Conservation (phyloP, 2,113 vertebrate species). For the Hemibagrus wyckioides region DNA sequence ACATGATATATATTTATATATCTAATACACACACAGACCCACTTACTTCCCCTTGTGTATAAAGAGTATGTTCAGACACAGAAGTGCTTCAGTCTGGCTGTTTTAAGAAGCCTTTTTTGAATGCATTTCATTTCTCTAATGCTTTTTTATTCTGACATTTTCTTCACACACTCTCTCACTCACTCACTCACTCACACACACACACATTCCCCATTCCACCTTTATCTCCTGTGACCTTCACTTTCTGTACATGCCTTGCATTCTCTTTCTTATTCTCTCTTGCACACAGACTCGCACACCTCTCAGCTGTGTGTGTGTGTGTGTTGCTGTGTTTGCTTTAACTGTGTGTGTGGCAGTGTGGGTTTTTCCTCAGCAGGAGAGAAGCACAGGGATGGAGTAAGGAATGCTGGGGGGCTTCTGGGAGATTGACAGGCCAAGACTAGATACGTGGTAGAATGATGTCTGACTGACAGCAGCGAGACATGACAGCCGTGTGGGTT, state of each 20-base stretch:
- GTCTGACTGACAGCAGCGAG: slow-evolving; percentile 39
- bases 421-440: slow-evolving; percentile 51
- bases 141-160: slow-evolving; percentile 8
- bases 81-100: background rate
- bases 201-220: slow-evolving; percentile 10
- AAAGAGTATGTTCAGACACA: background rate
- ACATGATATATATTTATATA: background rate
- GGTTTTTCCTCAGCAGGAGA: background rate
- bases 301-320: slow-evolving; percentile 24
- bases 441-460: slow-evolving; percentile 38
- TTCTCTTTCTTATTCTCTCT: slow-evolving; percentile 37
- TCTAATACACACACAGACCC: background rate
- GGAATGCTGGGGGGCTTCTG: slow-evolving; percentile 38
- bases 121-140: background rate
- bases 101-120: slow-evolving; percentile 34
- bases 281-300: background rate
- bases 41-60: background rate
- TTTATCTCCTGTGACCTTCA: slow-evolving; percentile 51
- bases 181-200: slow-evolving; percentile 16
- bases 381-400: slow-evolving; percentile 37
- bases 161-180: slow-evolving; percentile 17
- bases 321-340: slow-evolving; percentile 9
- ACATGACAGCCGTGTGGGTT: slow-evolving; percentile 55
- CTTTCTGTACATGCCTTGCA: slow-evolving; percentile 40
- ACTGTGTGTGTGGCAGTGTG: slow-evolving; percentile 24